Base-by-base conservation (phyloP, 2,888 invertebrate species). In the Patella ulyssiponensis region DNA sequence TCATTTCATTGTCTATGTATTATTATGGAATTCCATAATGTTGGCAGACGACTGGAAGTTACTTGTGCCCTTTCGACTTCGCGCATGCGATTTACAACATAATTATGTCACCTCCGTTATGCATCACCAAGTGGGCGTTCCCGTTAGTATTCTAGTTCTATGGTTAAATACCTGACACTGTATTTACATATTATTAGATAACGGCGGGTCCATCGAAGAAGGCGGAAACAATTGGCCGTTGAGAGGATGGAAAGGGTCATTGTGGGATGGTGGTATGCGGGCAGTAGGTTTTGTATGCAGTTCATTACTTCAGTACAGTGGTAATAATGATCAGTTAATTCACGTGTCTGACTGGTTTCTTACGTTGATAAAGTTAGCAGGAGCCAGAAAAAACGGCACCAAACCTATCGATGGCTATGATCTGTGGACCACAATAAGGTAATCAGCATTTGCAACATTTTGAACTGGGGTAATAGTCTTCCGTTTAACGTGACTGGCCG, bases 261-360 rank as follows among this genome's bases (percentile, higher is more conserved):
- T 64, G 23, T 64, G 64, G 64, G 64, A 64, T 23, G 64, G 64
- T 17, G 20, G 20, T 20, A 20, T 64, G 20, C 20, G 64, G 23
- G 64, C 20, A 23, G 64, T 64, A 23, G 64, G 64, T 12, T 64
- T 64, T 64, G 64, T 64, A 23, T 20, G 11, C 9, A 64, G 64
- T 23, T 11, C 64, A 64, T 79, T 85, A 27, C 76, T 87, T 15
- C 81, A 82, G 74, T 75, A 77, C 20, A 80, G 76, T 33, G 85
- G 82, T 69, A 56, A 74, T 15, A 76, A 72, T 69, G 74, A 77
- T 11, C 87, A 86, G 17, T 84, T 91, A 27, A 88, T 91, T 69
- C 91, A 91, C 80, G 87, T 91, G 17, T 86, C 90, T 52, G 90
- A 91, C 81, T 91, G 90, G 90, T 90, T 85, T 81, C 91, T 90